Conservation (phyloP, 2,113 vertebrate genomes). For the Clarias magur region DNA sequence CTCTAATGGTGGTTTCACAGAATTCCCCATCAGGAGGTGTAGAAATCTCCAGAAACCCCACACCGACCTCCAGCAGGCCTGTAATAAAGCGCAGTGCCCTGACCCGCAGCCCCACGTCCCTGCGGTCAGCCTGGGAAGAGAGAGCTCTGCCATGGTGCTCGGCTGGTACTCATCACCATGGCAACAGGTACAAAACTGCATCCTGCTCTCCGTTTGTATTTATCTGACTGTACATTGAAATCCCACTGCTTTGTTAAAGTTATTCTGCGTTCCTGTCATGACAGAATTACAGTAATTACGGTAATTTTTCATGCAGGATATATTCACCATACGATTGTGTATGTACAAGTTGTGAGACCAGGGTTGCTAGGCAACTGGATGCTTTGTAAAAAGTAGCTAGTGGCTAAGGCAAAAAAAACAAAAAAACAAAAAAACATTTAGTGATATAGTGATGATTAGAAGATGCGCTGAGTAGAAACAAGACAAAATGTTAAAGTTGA, state of each 20-base stretch:
- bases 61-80: slow-evolving; percentile 81
- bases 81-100: slow-evolving; percentile 77
- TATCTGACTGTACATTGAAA: neutral
- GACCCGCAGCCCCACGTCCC: slow-evolving; percentile 41
- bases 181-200: slow-evolving; percentile 81
- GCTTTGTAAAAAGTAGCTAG: neutral
- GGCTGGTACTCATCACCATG: slow-evolving; percentile 93
- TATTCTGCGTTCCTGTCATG: neutral
- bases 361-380: neutral
- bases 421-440: neutral
- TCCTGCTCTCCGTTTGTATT: neutral
- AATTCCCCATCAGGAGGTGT: slow-evolving; percentile 85
- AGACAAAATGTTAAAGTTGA: neutral
- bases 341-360: neutral
- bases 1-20: slow-evolving; percentile 76
- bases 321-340: neutral
- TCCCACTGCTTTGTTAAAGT: neutral
- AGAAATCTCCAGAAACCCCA: slow-evolving; percentile 82
- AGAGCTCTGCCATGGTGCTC: slow-evolving; percentile 60
- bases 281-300: neutral
- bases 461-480: neutral
- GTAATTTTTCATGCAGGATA: neutral
- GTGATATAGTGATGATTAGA: neutral
- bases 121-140: slow-evolving; percentile 47
- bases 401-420: neutral